Percentiles rank a stretch among this genome's conserved stretches.
Evolutionary conservation across 2,888 invertebrate species (phyloP).

Genomic region (Ormyrus rosae): DNA sequence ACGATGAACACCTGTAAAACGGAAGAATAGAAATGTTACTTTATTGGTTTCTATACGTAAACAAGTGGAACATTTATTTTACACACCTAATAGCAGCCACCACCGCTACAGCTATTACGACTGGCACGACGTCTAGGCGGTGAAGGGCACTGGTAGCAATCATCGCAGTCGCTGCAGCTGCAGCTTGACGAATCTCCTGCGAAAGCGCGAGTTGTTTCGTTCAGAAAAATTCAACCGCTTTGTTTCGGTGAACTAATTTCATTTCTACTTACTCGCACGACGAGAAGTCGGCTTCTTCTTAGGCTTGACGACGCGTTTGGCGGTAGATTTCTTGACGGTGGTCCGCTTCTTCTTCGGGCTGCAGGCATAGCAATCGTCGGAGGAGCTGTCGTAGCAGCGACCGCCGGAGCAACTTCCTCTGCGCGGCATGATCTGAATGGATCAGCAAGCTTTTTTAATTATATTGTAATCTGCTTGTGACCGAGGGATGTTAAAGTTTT

Average conservation of each 20-base stretch:
- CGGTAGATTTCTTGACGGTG: neutral
- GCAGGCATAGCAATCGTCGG: conserved; percentile 57
- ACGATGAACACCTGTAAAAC: too few relatives aligned
- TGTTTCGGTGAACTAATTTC: too few relatives aligned
- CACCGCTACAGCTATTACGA: too few relatives aligned
- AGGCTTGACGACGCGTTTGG: neutral
- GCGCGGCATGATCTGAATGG: neutral
- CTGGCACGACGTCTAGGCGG: too few relatives aligned
- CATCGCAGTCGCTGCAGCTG: conserved; percentile 44
- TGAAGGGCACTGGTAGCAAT: neutral
- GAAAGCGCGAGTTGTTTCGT: neutral
- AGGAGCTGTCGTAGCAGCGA: conserved; percentile 32
- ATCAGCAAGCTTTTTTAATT: too few relatives aligned
- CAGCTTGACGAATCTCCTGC: conserved; percentile 43
- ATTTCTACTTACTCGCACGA: conserved; percentile 10
- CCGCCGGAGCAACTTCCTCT: neutral
- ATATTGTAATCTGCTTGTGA: too few relatives aligned
- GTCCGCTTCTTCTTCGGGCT: conserved; percentile 22
- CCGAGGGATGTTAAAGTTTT: too few relatives aligned
- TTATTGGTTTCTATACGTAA: too few relatives aligned
- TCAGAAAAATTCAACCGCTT: neutral
- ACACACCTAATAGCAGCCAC: too few relatives aligned
- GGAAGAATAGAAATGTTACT: too few relatives aligned
- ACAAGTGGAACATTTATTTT: too few relatives aligned
- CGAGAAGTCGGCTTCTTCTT: conserved; percentile 35